phyloP scores from a whole-genome alignment of 2,113 vertebrate species.

The Pungitius pungitius region DNA sequence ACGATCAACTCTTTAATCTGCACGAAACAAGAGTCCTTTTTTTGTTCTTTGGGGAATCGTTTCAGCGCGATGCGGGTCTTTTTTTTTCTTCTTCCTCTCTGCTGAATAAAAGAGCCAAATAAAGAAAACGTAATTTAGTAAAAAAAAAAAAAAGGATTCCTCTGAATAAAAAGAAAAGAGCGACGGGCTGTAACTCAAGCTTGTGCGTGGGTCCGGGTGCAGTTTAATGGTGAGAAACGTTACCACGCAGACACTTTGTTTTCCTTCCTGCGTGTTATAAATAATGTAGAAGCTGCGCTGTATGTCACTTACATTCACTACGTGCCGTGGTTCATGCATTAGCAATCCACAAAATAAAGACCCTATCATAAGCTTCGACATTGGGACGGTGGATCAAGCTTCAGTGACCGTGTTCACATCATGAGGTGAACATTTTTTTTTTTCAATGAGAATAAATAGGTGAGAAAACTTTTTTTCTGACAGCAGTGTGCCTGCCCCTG shows the following conservation, averaged over 20 bases:
- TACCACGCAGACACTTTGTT: conserved; percentile 64
- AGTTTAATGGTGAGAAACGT: conserved; percentile 52
- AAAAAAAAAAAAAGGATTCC: conserved; percentile 1
- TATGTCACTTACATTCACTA: conserved; percentile 70
- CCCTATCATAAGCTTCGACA: conserved; percentile 62
- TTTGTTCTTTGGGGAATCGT: background rate
- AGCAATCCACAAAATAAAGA: conserved; percentile 32
- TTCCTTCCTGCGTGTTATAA: conserved; percentile 66
- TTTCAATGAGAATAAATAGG: conserved; percentile 5
- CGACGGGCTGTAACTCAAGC: conserved; percentile 19
- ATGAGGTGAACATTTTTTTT: background rate
- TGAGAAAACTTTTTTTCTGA: conserved; percentile 1
- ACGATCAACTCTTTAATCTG: background rate
- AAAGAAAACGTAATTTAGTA: conserved; percentile 25
- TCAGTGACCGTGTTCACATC: conserved; percentile 46
- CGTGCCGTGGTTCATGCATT: conserved; percentile 69
- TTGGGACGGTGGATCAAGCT: conserved; percentile 37
- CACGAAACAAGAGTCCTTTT: background rate
- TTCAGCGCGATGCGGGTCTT: background rate
- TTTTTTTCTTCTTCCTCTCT: conserved; percentile 11
- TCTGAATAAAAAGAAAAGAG: conserved; percentile 43
- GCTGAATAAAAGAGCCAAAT: conserved; percentile 8
- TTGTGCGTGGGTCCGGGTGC: conserved; percentile 38
- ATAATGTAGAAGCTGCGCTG: conserved; percentile 72
- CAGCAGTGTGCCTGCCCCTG: conserved; percentile 52